Evolutionary conservation across 2,797 vertebrate genomes (phyloP), one percentile per base, ranked within the genome.

Genomic region (Petrocephalus schoutedeni): DNA sequence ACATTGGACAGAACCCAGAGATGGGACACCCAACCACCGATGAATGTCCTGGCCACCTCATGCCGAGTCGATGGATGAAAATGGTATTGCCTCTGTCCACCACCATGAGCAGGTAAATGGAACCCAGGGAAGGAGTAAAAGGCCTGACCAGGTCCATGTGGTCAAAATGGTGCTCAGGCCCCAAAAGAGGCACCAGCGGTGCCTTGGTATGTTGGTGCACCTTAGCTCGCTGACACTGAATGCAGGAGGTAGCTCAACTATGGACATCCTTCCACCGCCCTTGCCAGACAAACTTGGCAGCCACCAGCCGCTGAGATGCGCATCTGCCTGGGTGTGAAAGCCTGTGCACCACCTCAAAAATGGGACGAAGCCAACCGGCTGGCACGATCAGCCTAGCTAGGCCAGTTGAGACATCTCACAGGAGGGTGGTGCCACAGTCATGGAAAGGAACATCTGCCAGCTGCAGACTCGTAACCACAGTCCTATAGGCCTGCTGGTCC

Each of bases 311-410:
- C 5, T 87, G 67, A 0, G 80, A 89, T 1, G 87, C n/a, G 4
- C 86, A 87, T n/a, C 5, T 19, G 5, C 88, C 87, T 0, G 49
- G 88, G 49, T 89, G 87, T 1, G 87, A 89, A 16, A 89, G 88
- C 0, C 85, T 12, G 1, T 89, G 88, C 7, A 89, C 19, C 0
- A 58, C 53, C 2, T 87, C 80, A 21, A 87, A 89, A 67, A 84
- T 49, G 1, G 14, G 61, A 1, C 54, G 36, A 0, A 56, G 28
- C 90, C 87, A 89, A 3, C 53, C 2, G 2, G 89, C 67, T 45
- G 41, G 41, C 41, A 45, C 41, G 4, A 45, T 45, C 4, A 3
- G 41, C 41, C 41, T 45, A 45, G 41, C 87, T 6, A 86, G 51
- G 4, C 86, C 86, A 0, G 45, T 87, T n/a, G 64, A 88, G 21